phyloP scores from a whole-genome alignment of 2,797 vertebrate species.

The Myotis planiceps region DNA sequence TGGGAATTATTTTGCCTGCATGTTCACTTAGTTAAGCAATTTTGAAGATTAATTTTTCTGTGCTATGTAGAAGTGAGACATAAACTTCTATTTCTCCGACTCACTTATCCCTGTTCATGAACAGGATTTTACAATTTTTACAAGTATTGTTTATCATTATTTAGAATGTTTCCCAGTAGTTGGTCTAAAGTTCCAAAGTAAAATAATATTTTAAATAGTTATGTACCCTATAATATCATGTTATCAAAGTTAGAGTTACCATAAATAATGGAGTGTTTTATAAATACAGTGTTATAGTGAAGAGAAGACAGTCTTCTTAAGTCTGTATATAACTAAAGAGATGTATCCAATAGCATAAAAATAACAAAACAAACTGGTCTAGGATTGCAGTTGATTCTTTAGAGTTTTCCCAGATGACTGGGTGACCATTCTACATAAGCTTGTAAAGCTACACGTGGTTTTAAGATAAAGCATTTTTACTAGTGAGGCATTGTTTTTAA shows the following conservation, averaged over 20 bases:
- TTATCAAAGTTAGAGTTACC: background rate
- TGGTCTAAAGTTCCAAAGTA: background rate
- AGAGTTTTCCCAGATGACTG: background rate
- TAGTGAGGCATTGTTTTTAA: background rate
- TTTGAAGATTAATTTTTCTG: background rate
- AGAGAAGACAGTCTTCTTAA: background rate
- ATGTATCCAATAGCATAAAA: background rate
- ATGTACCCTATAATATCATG: background rate
- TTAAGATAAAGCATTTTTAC: background rate
- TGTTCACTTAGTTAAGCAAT: background rate
- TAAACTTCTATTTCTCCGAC: background rate
- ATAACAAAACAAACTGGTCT: background rate
- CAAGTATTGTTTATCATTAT: background rate
- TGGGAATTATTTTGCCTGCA: background rate
- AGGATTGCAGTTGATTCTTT: background rate
- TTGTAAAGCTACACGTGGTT: background rate
- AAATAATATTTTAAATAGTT: background rate
- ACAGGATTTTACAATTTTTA: background rate
- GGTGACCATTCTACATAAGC: background rate
- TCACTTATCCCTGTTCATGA: background rate
- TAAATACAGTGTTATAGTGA: background rate
- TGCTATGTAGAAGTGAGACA: background rate
- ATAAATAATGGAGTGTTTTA: background rate
- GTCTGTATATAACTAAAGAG: background rate
- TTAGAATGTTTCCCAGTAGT: background rate